phyloP scores from a whole-genome alignment of 1,140 invertebrate species.

The Neodiprion virginianus region DNA sequence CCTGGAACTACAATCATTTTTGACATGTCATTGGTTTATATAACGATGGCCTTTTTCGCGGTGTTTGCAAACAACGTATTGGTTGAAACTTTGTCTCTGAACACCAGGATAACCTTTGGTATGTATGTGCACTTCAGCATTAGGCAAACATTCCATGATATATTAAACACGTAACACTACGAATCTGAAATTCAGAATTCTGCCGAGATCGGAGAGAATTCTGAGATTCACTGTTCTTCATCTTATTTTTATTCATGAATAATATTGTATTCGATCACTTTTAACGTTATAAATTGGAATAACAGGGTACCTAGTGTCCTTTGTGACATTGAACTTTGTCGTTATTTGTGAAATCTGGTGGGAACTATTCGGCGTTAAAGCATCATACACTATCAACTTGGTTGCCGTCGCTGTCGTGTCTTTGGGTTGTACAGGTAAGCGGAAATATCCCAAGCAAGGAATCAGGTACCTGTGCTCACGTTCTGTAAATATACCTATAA shows the following conservation, averaged over 20 bases:
- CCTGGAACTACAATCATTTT: slow-evolving; percentile 86
- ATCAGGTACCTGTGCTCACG: neutral
- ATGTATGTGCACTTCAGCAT: slow-evolving; percentile 39
- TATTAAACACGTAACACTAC: neutral
- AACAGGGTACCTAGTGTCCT: slow-evolving; percentile 82
- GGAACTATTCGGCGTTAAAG: slow-evolving; percentile 75
- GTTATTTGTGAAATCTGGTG: slow-evolving; percentile 85
- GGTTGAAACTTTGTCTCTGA: slow-evolving; percentile 82
- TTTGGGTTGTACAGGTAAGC: slow-evolving; percentile 83
- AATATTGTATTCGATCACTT: no score
- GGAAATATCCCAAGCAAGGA: slow-evolving; percentile 1
- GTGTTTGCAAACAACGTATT: slow-evolving; percentile 87
- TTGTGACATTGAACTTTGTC: slow-evolving; percentile 82
- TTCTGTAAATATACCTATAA: neutral
- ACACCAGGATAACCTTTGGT: slow-evolving; percentile 87
- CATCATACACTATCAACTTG: slow-evolving; percentile 83
- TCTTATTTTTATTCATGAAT: neutral
- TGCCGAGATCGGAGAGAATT: neutral
- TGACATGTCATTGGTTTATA: slow-evolving; percentile 91
- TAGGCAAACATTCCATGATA: neutral
- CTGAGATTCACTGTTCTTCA: slow-evolving; percentile 13
- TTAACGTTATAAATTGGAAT: slow-evolving; percentile 28
- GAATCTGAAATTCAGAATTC: neutral
- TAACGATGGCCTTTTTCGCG: slow-evolving; percentile 83
- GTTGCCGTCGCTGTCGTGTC: slow-evolving; percentile 84